Percentiles rank a stretch among this genome's conserved stretches.
Conservation (phyloP, 2,888 invertebrate species). For the Volucella inflata region DNA sequence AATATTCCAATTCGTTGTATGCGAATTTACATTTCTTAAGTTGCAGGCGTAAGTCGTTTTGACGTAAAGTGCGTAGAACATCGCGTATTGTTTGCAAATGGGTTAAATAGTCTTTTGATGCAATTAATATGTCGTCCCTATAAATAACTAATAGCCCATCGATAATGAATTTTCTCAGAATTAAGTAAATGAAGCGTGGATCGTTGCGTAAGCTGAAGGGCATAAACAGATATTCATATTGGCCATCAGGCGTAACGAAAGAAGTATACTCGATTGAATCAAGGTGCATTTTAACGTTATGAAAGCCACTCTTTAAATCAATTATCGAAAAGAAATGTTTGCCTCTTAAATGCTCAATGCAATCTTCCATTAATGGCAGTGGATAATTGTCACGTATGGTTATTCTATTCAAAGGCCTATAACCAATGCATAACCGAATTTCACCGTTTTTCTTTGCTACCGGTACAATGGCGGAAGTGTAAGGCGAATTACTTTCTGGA, state of each 20-base stretch:
- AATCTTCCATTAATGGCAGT: slow-evolving; percentile 49
- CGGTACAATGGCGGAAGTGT: slow-evolving; percentile 23
- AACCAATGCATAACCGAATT: slow-evolving; percentile 19
- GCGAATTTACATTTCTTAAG: neutral
- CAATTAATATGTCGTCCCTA: slow-evolving; percentile 43
- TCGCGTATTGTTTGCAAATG: neutral
- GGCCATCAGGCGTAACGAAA: slow-evolving; percentile 11
- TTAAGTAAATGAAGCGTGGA: slow-evolving; percentile 54
- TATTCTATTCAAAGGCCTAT: slow-evolving; percentile 19
- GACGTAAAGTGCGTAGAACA: too few species aligned
- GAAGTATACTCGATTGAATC: slow-evolving; percentile 10
- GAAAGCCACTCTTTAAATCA: slow-evolving; percentile 69
- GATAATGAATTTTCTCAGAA: slow-evolving; percentile 23
- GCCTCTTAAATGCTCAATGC: slow-evolving; percentile 34
- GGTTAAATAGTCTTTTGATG: neutral
- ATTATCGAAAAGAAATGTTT: slow-evolving; percentile 65
- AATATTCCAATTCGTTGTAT: slow-evolving; percentile 19
- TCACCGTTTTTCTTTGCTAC: slow-evolving; percentile 22
- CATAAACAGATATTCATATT: slow-evolving; percentile 19
- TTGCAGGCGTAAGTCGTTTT: too few species aligned
- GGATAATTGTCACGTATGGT: slow-evolving; percentile 50
- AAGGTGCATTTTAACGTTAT: slow-evolving; percentile 56
- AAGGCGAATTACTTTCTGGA: slow-evolving; percentile 50
- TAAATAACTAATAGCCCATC: slow-evolving; percentile 42
- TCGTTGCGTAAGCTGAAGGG: slow-evolving; percentile 46